Conservation (phyloP, 2,113 vertebrate species). For the Sarotherodon lohbergeri region DNA sequence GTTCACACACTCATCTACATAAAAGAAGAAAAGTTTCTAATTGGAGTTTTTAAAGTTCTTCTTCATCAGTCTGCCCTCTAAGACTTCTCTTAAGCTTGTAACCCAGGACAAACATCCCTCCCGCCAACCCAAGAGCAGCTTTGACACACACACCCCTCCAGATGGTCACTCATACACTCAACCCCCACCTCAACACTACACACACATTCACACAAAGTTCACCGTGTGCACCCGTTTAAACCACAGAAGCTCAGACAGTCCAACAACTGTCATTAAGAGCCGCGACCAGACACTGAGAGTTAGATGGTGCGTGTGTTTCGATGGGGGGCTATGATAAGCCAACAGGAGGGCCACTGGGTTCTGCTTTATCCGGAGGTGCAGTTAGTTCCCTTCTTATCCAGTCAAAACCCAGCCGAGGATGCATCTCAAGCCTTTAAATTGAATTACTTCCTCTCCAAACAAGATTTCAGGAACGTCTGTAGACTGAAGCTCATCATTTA, state of each 20-base stretch:
- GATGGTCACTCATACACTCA: slow-evolving; percentile 68
- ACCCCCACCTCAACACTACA: background rate
- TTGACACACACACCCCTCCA: slow-evolving; percentile 41
- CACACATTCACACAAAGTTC: background rate
- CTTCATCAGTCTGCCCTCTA: background rate
- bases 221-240: slow-evolving; percentile 46
- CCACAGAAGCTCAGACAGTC: slow-evolving; percentile 64
- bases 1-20: background rate
- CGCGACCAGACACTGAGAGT: slow-evolving; percentile 28
- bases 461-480: background rate
- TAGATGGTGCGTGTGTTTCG: background rate
- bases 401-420: too few relatives aligned
- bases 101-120: background rate
- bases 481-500: background rate
- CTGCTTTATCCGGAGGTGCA: background rate
- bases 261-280: slow-evolving; percentile 63
- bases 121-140: background rate
- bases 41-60: background rate
- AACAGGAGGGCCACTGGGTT: background rate
- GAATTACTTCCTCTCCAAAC: background rate
- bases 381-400: background rate
- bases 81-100: background rate
- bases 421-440: background rate
- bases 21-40: background rate
- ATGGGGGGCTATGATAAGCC: slow-evolving; percentile 1